Percentiles rank a stretch among this genome's conserved stretches.
phyloP scores from a whole-genome alignment of 2,113 vertebrate genomes.

The Antennarius striatus region DNA sequence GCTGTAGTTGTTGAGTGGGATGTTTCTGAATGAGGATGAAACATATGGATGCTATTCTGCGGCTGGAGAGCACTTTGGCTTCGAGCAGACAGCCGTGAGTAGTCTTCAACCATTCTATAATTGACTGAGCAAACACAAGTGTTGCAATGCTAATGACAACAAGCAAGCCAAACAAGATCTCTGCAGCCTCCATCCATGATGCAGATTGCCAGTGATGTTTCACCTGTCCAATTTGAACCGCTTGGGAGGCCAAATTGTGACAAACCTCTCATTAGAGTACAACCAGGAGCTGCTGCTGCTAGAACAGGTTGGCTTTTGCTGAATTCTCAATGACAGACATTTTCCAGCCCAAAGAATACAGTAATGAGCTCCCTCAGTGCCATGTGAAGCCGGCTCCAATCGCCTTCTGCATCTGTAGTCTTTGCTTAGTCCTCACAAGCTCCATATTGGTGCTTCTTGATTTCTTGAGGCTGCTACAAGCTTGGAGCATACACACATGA shows the following conservation, averaged over 20 bases:
- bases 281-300: slow-evolving; percentile 34
- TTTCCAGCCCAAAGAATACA: slow-evolving; percentile 67
- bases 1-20: background rate
- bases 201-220: slow-evolving; percentile 29
- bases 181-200: background rate
- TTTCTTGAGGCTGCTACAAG: slow-evolving; percentile 18
- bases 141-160: slow-evolving; percentile 18
- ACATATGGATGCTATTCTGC: background rate
- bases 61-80: background rate
- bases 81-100: background rate
- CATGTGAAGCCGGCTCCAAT: slow-evolving; percentile 8
- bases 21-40: slow-evolving; percentile 2
- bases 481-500: background rate
- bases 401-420: slow-evolving; percentile 34
- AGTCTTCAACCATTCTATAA: background rate
- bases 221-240: slow-evolving; percentile 34
- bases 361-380: slow-evolving; percentile 73
- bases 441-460: background rate
- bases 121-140: background rate
- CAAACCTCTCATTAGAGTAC: slow-evolving; percentile 49
- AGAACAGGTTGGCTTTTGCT: slow-evolving; percentile 60
- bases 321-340: slow-evolving; percentile 69
- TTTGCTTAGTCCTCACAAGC: slow-evolving; percentile 8
- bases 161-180: background rate
- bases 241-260: slow-evolving; percentile 13